Evolutionary conservation across 2,113 vertebrate genomes (phyloP).

Genomic region (Parus major): DNA sequence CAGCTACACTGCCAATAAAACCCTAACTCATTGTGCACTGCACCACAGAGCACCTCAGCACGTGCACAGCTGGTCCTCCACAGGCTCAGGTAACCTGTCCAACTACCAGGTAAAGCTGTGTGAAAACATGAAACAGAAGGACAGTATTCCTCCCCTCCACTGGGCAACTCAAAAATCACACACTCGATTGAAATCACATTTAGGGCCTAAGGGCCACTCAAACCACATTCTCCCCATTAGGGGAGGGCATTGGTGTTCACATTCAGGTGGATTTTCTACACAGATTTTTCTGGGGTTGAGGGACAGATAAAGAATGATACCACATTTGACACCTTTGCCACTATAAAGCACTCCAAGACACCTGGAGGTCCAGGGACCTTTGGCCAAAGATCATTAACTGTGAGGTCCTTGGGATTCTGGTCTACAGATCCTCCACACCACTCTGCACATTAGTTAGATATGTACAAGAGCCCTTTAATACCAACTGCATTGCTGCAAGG

Average conservation of each 20-base stretch:
- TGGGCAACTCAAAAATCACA: background rate
- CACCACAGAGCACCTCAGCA: background rate
- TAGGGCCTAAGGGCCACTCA: background rate
- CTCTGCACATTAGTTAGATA: background rate
- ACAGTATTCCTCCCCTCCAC: background rate
- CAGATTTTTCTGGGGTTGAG: background rate
- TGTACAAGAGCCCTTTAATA: background rate
- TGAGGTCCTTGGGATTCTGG: background rate
- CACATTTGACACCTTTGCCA: background rate
- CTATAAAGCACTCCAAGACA: background rate
- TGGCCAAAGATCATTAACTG: background rate
- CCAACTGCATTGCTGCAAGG: background rate
- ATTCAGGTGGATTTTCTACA: background rate
- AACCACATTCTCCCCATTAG: background rate
- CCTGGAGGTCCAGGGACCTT: background rate
- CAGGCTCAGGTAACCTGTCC: background rate
- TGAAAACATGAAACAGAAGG: background rate
- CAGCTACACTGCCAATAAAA: background rate
- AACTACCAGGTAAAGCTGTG: background rate
- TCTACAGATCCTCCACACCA: background rate
- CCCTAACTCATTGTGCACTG: background rate
- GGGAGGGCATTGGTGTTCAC: background rate
- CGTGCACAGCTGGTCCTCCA: background rate
- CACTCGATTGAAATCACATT: background rate
- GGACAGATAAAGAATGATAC: background rate